Percentiles rank a stretch among this genome's conserved stretches.
These are phyloP conservation scores for Alosa sapidissima DNA, from an alignment of 2,797 vertebrate genomes.

Conservation along the genomic window DNA sequence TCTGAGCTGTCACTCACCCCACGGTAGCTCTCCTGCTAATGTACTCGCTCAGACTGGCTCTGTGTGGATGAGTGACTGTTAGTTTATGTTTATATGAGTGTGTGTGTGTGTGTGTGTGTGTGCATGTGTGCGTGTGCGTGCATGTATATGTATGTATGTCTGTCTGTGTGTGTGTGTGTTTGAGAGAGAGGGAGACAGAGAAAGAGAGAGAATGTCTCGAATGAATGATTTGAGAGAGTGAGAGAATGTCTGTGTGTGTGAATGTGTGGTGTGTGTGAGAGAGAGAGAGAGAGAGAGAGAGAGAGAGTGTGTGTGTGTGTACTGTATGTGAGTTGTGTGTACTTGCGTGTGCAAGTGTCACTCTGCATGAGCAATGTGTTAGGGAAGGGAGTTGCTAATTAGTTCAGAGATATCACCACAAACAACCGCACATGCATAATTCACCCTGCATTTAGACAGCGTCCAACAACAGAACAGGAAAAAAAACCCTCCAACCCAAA, in stretches of 20 bases:
- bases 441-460: background rate
- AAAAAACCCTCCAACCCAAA: background rate
- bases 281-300: background rate
- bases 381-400: slow-evolving; percentile 44
- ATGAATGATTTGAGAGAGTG: background rate
- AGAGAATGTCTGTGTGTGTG: background rate
- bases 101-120: slow-evolving; percentile 35
- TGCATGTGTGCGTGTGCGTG: slow-evolving; percentile 37
- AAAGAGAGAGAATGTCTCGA: too few species aligned
- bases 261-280: background rate
- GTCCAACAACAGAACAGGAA: background rate
- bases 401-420: slow-evolving; percentile 41
- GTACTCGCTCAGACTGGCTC: background rate
- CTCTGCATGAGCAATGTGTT: slow-evolving; percentile 36
- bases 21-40: slow-evolving; percentile 31
- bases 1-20: slow-evolving; percentile 50
- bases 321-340: background rate
- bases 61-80: slow-evolving; percentile 16
- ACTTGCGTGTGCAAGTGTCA: slow-evolving; percentile 29
- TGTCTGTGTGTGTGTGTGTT: background rate
- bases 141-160: background rate
- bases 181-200: background rate
- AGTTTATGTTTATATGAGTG: slow-evolving; percentile 7
- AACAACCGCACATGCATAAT: slow-evolving; percentile 28
- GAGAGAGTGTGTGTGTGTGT: too few species aligned